Evolutionary conservation across 2,113 vertebrate genomes (phyloP), one percentile per base, ranked within the genome.

Genomic region (Oncorhynchus tshawytscha): DNA sequence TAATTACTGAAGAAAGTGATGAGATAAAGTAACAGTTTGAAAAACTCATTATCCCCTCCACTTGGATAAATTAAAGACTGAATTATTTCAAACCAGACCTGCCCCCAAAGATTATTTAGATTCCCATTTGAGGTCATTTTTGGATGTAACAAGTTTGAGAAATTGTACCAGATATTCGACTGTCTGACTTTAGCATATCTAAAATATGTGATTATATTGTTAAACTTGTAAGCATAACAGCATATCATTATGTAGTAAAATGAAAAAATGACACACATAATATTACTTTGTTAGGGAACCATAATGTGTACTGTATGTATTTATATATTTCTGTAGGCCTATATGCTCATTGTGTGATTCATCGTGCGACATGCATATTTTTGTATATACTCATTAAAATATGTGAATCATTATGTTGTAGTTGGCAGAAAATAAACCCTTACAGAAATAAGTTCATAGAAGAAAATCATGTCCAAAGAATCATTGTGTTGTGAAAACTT

Each of bases 391-490:
- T 67, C 82, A 84, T 83, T 80, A 82, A 71, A 86, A 87, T 86
- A 86, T 83, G 90, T 91, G 85, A 87, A 79, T 72, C 86, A 82
- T 77, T 87, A 89, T 90, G 88, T 87, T 89, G 90, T 91, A 90
- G 87, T 86, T 83, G 81, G 85, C 82, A 76, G 74, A 85, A 85
- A 74, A 92, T 90, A 91, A 92, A 92, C 31, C 29, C 86, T 75
- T 87, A 45, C 86, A 90, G 86, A 90, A 91, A 89, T 72, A 9
- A 76, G 2, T 69, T 74, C 67, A 45, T 49, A n/a, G 22, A 24
- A 45, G 48, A 6, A 1, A 76, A 29, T 78, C 64, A 9, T 62
- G 51, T 70, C 27, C 27, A 57, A 27, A 48, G 31, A 27, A 67
- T 62, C 22, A 67, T 29, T 67, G 64, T 66, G 64, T 66, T 34